phyloP scores from a whole-genome alignment of 2,797 vertebrate genomes.

The Cryptoprocta ferox region DNA sequence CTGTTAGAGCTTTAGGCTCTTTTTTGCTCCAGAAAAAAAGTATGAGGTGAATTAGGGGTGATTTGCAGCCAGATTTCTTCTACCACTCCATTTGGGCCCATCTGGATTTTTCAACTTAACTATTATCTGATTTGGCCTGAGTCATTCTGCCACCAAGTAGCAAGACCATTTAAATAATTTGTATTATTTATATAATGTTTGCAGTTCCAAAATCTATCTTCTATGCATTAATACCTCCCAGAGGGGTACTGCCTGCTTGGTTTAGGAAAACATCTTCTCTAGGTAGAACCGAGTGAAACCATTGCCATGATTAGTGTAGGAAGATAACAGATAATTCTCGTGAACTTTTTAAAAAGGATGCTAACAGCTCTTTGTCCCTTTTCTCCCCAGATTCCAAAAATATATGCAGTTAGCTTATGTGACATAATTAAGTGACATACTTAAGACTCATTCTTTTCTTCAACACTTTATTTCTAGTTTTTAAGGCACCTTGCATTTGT shows the following conservation, averaged over 20 bases:
- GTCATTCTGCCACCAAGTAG: constrained; percentile 46
- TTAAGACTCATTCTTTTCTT: constrained; percentile 3
- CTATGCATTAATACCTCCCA: not conserved
- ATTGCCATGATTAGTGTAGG: not conserved
- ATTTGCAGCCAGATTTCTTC: constrained; percentile 32
- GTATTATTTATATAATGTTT: constrained; percentile 5
- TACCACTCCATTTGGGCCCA: not conserved
- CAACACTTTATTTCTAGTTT: not conserved
- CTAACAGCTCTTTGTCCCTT: not conserved
- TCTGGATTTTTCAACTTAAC: constrained; percentile 57
- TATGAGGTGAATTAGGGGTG: constrained; percentile 30
- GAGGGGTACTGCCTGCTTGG: not conserved
- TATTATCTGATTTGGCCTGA: constrained; percentile 45
- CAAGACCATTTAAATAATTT: constrained; percentile 29
- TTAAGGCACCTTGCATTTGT: not conserved
- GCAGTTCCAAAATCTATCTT: constrained; percentile 45
- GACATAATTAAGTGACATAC: not conserved
- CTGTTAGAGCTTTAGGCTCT: not conserved
- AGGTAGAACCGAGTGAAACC: not conserved
- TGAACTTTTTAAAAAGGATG: not conserved
- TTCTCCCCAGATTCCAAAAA: constrained; percentile 34
- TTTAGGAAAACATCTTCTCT: not conserved
- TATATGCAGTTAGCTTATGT: not conserved
- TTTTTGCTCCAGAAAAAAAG: constrained; percentile 33
- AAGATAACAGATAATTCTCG: not conserved